Evolutionary conservation across 1,140 invertebrate genomes (phyloP).

Genomic region (Leptonema lineaticorne): DNA sequence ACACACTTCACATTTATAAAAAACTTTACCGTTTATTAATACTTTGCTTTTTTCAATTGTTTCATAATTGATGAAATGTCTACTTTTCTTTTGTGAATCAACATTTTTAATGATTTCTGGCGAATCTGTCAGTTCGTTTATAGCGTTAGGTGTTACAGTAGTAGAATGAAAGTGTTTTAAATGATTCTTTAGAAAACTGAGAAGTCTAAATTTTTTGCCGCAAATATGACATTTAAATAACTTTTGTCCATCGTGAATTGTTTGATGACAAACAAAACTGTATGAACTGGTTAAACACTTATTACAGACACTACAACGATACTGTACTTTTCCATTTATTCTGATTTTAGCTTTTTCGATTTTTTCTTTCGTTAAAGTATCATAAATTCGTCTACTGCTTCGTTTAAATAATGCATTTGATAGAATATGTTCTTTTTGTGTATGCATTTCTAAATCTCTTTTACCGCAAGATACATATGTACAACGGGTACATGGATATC

Average conservation of each 20-base stretch:
- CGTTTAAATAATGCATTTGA: slow-evolving; percentile 39
- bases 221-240: slow-evolving; percentile 42
- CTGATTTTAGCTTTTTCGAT: slow-evolving; percentile 51
- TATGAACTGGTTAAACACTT: slow-evolving; percentile 33
- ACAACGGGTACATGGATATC: slow-evolving; percentile 32
- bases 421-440: slow-evolving; percentile 23
- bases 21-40: slow-evolving; percentile 52
- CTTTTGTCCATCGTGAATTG: slow-evolving; percentile 40
- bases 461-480: slow-evolving; percentile 15
- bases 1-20: slow-evolving; percentile 61
- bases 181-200: slow-evolving; percentile 40
- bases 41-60: slow-evolving; percentile 50
- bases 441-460: slow-evolving; percentile 26
- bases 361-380: slow-evolving; percentile 34
- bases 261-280: slow-evolving; percentile 33
- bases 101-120: background rate
- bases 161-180: slow-evolving; percentile 39
- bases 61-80: slow-evolving; percentile 47
- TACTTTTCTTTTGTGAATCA: slow-evolving; percentile 39
- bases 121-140: slow-evolving; percentile 3
- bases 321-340: slow-evolving; percentile 53
- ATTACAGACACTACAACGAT: slow-evolving; percentile 41
- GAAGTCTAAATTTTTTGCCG: slow-evolving; percentile 38
- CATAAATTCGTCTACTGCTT: slow-evolving; percentile 36
- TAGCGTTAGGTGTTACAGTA: slow-evolving; percentile 25